A percentile compares a stretch with the other conserved stretches of the same genome.
Evolutionary conservation across 2,797 vertebrate species (phyloP).

Genomic region (Melanogrammus aeglefinus): DNA sequence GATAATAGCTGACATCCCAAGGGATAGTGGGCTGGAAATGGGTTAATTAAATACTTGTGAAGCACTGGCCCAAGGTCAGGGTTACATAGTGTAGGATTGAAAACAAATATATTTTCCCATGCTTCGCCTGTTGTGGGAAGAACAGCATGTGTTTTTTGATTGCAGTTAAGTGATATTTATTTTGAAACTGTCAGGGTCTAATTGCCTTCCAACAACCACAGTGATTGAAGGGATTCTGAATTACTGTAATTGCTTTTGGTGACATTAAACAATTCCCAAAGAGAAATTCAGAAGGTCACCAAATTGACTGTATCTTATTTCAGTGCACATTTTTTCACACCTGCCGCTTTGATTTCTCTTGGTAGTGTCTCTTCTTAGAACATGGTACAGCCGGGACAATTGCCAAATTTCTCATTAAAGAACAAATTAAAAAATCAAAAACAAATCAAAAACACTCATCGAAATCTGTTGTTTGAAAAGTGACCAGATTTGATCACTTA

Average conservation of each 20-base stretch:
- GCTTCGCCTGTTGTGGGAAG: neutral
- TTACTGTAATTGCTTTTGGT: neutral
- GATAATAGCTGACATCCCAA: slow-evolving; percentile 14
- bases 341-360: neutral
- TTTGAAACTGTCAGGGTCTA: slow-evolving; percentile 36
- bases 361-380: neutral
- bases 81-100: slow-evolving; percentile 35
- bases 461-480: neutral
- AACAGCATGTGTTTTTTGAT: neutral
- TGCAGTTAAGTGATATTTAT: slow-evolving; percentile 24
- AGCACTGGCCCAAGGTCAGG: slow-evolving; percentile 35
- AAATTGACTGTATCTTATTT: neutral
- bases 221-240: neutral
- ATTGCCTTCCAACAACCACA: neutral
- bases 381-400: neutral
- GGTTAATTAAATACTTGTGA: slow-evolving; percentile 42
- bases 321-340: neutral
- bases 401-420: neutral
- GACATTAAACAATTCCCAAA: neutral
- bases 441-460: neutral
- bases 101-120: slow-evolving; percentile 25
- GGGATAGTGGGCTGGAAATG: slow-evolving; percentile 26
- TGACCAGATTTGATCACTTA: neutral
- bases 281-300: neutral
- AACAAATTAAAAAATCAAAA: too few relatives aligned